Evolutionary conservation across 2,888 invertebrate genomes (phyloP).

Genomic region (Elaeidobius kamerunicus): DNA sequence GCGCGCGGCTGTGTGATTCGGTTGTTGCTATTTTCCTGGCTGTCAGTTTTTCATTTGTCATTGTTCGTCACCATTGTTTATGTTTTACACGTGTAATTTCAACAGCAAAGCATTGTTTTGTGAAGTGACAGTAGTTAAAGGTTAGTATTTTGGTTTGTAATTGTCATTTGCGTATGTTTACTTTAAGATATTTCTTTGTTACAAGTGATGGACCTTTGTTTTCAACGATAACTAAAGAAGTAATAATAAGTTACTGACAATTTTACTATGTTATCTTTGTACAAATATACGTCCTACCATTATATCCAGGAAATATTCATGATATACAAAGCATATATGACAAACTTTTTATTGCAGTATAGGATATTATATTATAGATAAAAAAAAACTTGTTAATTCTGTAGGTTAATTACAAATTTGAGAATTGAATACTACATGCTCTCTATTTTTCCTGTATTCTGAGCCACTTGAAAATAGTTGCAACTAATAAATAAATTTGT

Average conservation of each 20-base stretch:
- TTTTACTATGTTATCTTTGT: slow-evolving; percentile 6
- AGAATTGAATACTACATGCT: no score
- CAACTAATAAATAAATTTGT: no score
- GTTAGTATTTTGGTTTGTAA: slow-evolving; percentile 14
- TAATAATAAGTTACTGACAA: no score
- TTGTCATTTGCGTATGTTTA: slow-evolving; percentile 3
- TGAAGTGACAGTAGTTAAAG: slow-evolving; percentile 3
- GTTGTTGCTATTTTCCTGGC: slow-evolving; percentile 3
- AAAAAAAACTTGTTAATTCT: no score
- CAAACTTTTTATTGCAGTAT: neutral
- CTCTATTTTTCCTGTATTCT: no score
- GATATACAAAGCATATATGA: neutral
- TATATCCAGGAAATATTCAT: slow-evolving; percentile 17
- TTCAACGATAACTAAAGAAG: neutral
- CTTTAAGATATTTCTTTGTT: slow-evolving; percentile 11
- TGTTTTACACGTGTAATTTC: slow-evolving; percentile 16
- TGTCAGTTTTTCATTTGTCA: slow-evolving; percentile 9
- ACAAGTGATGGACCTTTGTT: slow-evolving; percentile 4
- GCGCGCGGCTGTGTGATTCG: slow-evolving; percentile 7
- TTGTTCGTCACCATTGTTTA: slow-evolving; percentile 18
- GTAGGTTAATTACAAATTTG: no score
- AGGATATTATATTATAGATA: no score
- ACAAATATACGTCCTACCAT: slow-evolving; percentile 7
- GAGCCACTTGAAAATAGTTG: no score
- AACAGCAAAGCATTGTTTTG: slow-evolving; percentile 1